Evolutionary conservation across 1,140 invertebrate species (phyloP).

Genomic region (Idris sp.): DNA sequence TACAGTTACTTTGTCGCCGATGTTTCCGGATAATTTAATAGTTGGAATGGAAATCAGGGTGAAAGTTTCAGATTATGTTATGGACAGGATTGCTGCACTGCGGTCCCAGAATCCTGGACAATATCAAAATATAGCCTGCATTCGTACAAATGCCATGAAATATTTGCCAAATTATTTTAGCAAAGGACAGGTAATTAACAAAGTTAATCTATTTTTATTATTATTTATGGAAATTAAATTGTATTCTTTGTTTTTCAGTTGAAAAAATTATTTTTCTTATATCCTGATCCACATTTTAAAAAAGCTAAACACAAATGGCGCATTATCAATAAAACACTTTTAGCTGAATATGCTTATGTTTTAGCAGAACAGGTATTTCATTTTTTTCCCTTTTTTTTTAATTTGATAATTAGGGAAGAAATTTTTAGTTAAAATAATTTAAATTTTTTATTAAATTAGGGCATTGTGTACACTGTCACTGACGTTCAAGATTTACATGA

Average conservation of each 20-base stretch:
- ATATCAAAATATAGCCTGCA: constrained; percentile 96
- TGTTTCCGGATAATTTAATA: constrained; percentile 94
- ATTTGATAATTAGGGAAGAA: too few species aligned
- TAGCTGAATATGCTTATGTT: constrained; percentile 98
- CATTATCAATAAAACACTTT: constrained; percentile 94
- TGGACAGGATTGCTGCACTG: constrained; percentile 94
- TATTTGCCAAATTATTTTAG: constrained; percentile 97
- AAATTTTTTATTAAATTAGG: too few species aligned
- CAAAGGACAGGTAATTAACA: constrained; percentile 92
- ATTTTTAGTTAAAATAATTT: too few species aligned
- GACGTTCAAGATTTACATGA: constrained; percentile 98
- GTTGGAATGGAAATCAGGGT: constrained; percentile 98
- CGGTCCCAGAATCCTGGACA: constrained; percentile 85
- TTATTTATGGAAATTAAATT: constrained; percentile 60
- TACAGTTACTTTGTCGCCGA: constrained; percentile 89
- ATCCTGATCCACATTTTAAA: constrained; percentile 99
- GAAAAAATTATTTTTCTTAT: constrained; percentile 99
- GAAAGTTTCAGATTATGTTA: constrained; percentile 99
- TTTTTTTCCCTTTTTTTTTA: constrained; percentile 26
- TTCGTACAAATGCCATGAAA: constrained; percentile 99
- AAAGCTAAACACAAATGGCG: constrained; percentile 99
- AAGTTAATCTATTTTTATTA: background rate
- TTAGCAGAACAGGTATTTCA: constrained; percentile 86
- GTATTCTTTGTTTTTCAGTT: too few species aligned
- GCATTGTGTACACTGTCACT: constrained; percentile 96